Evolutionary conservation across 1,140 invertebrate species (phyloP), one percentile per base, ranked within the genome.

Genomic region (Micrasema minimum): DNA sequence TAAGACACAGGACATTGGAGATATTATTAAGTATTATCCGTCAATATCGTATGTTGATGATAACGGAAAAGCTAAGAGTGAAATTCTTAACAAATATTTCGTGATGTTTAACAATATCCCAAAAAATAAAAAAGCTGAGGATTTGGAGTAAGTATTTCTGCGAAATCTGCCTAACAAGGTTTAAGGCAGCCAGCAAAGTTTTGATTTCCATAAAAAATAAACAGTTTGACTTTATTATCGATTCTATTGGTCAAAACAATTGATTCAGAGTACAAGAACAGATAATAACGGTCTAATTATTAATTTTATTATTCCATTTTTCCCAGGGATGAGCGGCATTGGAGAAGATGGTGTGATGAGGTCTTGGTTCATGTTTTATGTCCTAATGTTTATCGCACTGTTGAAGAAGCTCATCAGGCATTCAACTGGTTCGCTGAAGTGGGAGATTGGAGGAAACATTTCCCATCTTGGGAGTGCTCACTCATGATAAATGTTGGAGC

Each of bases 401-500:
- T 86, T 3, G 79, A 81, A 3, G 98, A 99, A 87, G 88, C 97
- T 0, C 80, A 96, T 16, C 89, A 96, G 80, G 92, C 96, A 0
- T 98, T 99, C 79, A 88, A 91, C 71, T 96, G 94, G 91, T 98
- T 98, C 82, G 93, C 94, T 10, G 80, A 93, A 75, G 91, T 92
- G 37, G 97, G 97, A 3, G 91, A 95, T 72, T 99, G 97, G 97
- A 89, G 94, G 59, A 88, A 93, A 64, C 89, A 93, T 75, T 99
- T 99, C 80, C 90, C 93, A 0, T 77, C 84, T 1, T 94, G 92
- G 90, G 95, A 99, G 81, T 87, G 93, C 76, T 81, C 87, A 20
- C 77, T 97, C 23, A 94, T 98, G 79, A 91, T 99, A n/a, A 97
- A 99, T 80, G 89, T 95, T 1, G 98, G 98, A 26, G 94, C 97